phyloP scores from a whole-genome alignment of 2,888 invertebrate genomes.

The Ormyrus rosae region DNA sequence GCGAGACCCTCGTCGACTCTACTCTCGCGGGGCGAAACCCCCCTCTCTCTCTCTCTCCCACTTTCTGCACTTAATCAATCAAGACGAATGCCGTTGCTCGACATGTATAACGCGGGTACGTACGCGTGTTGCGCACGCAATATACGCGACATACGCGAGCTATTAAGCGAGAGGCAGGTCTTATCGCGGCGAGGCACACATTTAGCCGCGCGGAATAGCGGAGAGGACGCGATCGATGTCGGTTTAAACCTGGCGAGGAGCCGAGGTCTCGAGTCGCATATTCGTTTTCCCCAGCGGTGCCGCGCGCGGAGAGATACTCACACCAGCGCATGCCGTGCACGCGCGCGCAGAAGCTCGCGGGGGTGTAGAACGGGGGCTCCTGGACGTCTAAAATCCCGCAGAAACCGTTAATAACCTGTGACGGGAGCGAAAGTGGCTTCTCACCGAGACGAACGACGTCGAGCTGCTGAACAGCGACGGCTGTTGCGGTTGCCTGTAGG shows the following conservation, averaged over 20 bases:
- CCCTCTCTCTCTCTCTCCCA: no score
- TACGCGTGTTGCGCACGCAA: neutral
- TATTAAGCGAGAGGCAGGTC: no score
- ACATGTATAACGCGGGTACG: neutral
- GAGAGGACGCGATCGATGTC: neutral
- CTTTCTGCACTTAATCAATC: slow-evolving; percentile 32
- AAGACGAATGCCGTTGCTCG: slow-evolving; percentile 16
- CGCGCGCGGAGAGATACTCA: neutral
- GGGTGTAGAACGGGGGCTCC: no score
- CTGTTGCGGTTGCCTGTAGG: no score
- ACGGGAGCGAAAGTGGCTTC: neutral
- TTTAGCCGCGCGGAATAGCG: neutral
- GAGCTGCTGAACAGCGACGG: no score
- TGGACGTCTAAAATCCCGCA: neutral
- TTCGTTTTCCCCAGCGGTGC: neutral
- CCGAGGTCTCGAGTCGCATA: neutral
- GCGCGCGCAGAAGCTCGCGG: no score
- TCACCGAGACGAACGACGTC: neutral
- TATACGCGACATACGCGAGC: neutral
- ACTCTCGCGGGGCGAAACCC: no score
- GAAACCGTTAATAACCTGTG: slow-evolving; percentile 21
- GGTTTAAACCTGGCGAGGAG: neutral
- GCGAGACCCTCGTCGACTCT: neutral
- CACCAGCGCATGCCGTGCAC: no score
- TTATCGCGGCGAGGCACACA: no score